These are phyloP conservation scores for Aspidoscelis tigris DNA, from an alignment of 2,113 vertebrate species.

Conservation along the genomic window DNA sequence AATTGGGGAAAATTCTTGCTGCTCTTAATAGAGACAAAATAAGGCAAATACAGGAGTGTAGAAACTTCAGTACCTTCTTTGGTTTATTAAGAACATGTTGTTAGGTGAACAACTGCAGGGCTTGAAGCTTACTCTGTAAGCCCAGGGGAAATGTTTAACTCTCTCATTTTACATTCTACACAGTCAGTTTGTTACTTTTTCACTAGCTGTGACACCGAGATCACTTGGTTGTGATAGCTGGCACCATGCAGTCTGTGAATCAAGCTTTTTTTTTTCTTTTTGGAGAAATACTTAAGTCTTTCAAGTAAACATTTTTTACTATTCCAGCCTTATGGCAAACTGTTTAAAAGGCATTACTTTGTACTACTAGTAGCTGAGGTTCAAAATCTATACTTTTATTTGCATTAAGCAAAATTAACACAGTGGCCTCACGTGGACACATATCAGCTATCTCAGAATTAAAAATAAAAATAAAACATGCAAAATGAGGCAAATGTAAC, in stretches of 20 bases:
- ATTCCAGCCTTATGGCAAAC: neutral
- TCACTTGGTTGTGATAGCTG: conserved; percentile 12
- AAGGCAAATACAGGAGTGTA: neutral
- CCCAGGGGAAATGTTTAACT: conserved; percentile 4
- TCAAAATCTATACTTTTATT: neutral
- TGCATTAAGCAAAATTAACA: neutral
- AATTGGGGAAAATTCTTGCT: no score
- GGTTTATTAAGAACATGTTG: neutral
- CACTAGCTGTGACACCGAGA: neutral
- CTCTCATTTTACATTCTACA: conserved; percentile 18
- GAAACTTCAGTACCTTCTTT: neutral
- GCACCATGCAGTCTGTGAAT: conserved; percentile 11
- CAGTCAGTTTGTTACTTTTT: conserved; percentile 1
- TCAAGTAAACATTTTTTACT: conserved; percentile 13
- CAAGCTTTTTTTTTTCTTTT: neutral
- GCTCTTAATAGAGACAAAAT: no score
- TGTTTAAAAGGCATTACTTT: neutral
- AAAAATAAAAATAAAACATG: neutral
- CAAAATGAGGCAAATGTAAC: neutral
- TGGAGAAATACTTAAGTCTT: neutral
- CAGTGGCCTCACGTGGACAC: neutral
- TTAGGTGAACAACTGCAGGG: neutral
- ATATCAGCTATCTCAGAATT: neutral
- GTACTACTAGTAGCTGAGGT: neutral
- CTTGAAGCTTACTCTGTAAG: neutral